Conservation (phyloP, 2,113 vertebrate species). For the Onychostruthus taczanowskii region DNA sequence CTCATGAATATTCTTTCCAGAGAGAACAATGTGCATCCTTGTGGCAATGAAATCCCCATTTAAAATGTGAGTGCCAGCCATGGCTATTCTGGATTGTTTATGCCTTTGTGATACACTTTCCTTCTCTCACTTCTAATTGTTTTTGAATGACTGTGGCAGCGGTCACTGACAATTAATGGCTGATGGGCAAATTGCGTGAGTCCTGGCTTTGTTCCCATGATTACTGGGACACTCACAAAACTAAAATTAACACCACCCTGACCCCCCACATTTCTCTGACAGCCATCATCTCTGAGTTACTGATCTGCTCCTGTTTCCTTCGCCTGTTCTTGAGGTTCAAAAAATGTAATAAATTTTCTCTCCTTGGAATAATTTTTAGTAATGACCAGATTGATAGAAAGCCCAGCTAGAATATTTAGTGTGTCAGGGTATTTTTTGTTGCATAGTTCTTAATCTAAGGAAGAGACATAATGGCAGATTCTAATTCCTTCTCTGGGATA, state of each 20-base stretch:
- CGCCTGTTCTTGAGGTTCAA: not conserved
- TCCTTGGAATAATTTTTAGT: not conserved
- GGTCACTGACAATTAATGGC: not conserved
- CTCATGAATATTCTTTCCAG: constrained; percentile 10
- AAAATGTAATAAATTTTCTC: not conserved
- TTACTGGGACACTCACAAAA: not conserved
- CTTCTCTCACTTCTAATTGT: not conserved
- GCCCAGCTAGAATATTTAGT: not conserved
- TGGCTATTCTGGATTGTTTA: not conserved
- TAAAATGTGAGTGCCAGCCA: not conserved
- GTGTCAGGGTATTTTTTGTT: not conserved
- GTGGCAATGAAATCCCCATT: not conserved
- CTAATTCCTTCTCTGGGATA: not conserved
- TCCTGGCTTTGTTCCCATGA: not conserved
- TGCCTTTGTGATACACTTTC: not conserved
- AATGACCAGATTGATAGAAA: not conserved
- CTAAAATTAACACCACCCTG: not conserved
- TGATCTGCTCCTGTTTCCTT: not conserved
- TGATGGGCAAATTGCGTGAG: not conserved
- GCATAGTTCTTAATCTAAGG: not conserved
- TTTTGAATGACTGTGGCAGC: not conserved
- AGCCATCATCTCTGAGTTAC: not conserved
- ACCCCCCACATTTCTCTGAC: not conserved
- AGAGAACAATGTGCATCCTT: not conserved
- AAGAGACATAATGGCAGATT: not conserved